Conservation (phyloP, 2,888 invertebrate genomes). For the Ennomos quercinarius region DNA sequence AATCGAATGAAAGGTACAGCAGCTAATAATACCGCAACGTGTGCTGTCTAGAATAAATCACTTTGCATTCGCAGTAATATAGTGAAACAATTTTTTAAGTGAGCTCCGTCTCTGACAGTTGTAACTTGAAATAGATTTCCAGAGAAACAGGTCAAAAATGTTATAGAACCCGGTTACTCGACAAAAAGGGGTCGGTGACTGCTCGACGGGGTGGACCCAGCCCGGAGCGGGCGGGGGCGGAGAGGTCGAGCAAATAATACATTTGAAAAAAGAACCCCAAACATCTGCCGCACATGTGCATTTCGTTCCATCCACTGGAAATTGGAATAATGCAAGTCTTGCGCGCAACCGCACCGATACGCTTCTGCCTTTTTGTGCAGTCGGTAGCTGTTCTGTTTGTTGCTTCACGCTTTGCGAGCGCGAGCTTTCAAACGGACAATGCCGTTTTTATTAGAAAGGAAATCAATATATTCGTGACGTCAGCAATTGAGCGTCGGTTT, state of each 20-base stretch:
- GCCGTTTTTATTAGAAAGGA: slow-evolving; percentile 70
- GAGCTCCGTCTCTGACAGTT: slow-evolving; percentile 18
- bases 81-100: slow-evolving; percentile 13
- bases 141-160: slow-evolving; percentile 73
- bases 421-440: slow-evolving; percentile 77
- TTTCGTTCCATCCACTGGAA: slow-evolving; percentile 71
- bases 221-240: slow-evolving; percentile 58
- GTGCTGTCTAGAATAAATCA: slow-evolving; percentile 26
- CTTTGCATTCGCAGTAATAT: slow-evolving; percentile 14
- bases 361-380: slow-evolving; percentile 70
- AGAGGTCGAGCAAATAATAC: slow-evolving; percentile 69
- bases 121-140: slow-evolving; percentile 22
- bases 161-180: slow-evolving; percentile 59
- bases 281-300: slow-evolving; percentile 84
- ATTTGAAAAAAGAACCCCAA: slow-evolving; percentile 80
- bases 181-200: slow-evolving; percentile 81
- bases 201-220: slow-evolving; percentile 64
- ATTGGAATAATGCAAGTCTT: slow-evolving; percentile 78
- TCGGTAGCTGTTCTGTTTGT: slow-evolving; percentile 75
- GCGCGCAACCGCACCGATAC: slow-evolving; percentile 72
- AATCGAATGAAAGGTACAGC: slow-evolving; percentile 25
- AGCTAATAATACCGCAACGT: slow-evolving; percentile 21
- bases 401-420: slow-evolving; percentile 77
- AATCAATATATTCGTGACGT: slow-evolving; percentile 70
- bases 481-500: slow-evolving; percentile 12